A percentile compares a stretch with the other conserved stretches of the same genome.
These are phyloP conservation scores for Eospalax fontanierii DNA, from an alignment of 2,797 vertebrate genomes.

Conservation along the genomic window DNA sequence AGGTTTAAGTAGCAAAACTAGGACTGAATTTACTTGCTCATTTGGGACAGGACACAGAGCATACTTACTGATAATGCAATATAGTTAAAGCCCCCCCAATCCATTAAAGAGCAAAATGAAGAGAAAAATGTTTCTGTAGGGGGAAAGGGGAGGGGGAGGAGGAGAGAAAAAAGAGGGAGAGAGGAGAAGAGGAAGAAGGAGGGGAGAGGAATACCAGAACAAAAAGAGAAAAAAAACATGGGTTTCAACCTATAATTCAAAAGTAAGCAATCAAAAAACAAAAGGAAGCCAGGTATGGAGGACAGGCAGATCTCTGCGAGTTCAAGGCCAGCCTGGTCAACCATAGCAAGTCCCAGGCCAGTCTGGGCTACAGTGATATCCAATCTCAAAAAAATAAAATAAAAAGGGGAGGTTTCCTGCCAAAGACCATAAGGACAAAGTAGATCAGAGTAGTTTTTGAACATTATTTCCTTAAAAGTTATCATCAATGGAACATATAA, in stretches of 20 bases:
- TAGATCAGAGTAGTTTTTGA: not conserved
- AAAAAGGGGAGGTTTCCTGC: constrained; percentile 24
- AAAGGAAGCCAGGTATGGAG: too few species aligned
- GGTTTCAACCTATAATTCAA: too few species aligned
- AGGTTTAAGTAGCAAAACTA: constrained; percentile 5
- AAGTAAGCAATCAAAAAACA: too few species aligned
- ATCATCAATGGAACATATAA: not conserved
- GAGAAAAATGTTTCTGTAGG: not conserved
- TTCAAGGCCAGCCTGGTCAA: too few species aligned
- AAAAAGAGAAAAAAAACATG: too few species aligned
- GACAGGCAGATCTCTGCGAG: too few species aligned
- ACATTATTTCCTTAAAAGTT: constrained; percentile 29
- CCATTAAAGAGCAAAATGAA: not conserved
- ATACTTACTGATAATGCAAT: not conserved
- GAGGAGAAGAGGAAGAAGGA: too few species aligned
- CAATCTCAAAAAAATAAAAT: not conserved
- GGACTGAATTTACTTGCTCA: not conserved
- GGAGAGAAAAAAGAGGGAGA: too few species aligned
- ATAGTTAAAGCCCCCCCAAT: not conserved
- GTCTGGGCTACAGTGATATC: too few species aligned
- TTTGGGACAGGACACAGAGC: not conserved
- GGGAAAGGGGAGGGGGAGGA: too few species aligned
- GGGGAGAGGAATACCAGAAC: too few species aligned
- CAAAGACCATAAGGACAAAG: constrained; percentile 42
- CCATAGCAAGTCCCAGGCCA: too few species aligned